A percentile compares a stretch with the other conserved stretches of the same genome.
These are phyloP conservation scores for Auanema freiburgensis DNA, from an alignment of 2,888 invertebrate species.

Conservation along the genomic window DNA sequence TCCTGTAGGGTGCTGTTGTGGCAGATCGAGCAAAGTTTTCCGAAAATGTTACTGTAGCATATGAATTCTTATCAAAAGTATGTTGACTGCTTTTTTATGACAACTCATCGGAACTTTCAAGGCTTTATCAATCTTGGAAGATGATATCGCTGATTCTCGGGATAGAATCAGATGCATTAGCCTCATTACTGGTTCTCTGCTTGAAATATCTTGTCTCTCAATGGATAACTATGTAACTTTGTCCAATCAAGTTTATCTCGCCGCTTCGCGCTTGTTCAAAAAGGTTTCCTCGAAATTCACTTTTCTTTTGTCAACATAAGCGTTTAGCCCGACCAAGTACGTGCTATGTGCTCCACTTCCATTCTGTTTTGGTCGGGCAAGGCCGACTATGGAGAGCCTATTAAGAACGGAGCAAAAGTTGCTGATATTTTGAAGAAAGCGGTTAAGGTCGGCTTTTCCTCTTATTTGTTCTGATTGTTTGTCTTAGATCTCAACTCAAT, in stretches of 20 bases:
- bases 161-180: slow-evolving; percentile 41
- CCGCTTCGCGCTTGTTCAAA: slow-evolving; percentile 90
- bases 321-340: slow-evolving; percentile 78
- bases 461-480: background rate
- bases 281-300: slow-evolving; percentile 70
- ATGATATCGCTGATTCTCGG: slow-evolving; percentile 45
- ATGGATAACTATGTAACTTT: slow-evolving; percentile 69
- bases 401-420: slow-evolving; percentile 86
- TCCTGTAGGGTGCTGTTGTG: slow-evolving; percentile 83
- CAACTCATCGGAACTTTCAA: slow-evolving; percentile 7
- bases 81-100: too few species aligned
- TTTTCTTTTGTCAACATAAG: slow-evolving; percentile 1
- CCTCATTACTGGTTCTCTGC: slow-evolving; percentile 35
- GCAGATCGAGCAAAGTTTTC: slow-evolving; percentile 73
- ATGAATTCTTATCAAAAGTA: slow-evolving; percentile 80
- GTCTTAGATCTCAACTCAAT: slow-evolving; percentile 82
- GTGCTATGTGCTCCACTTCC: slow-evolving; percentile 72
- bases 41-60: slow-evolving; percentile 93
- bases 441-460: slow-evolving; percentile 70
- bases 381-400: slow-evolving; percentile 53
- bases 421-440: slow-evolving; percentile 94
- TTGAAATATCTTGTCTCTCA: slow-evolving; percentile 15
- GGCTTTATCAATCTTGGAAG: slow-evolving; percentile 47
- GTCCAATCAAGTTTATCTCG: slow-evolving; percentile 90
- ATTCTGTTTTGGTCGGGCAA: slow-evolving; percentile 86